Evolutionary conservation across 2,888 invertebrate species (phyloP).

Genomic region (Acleris laterana): DNA sequence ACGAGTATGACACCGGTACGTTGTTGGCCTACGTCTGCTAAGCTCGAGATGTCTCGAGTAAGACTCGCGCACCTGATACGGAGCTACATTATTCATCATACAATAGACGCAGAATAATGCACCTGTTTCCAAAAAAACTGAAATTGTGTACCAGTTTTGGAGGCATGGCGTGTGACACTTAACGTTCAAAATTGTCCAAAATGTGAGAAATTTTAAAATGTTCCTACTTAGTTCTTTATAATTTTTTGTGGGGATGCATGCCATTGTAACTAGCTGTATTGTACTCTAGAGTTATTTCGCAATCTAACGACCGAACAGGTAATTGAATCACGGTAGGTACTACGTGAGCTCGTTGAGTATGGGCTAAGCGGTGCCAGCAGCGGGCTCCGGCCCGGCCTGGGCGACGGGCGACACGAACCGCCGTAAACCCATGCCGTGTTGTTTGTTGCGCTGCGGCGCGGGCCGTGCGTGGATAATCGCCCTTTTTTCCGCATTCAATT

Average conservation of each 20-base stretch:
- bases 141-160: no score
- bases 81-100: no score
- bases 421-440: conserved; percentile 60
- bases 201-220: no score
- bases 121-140: no score
- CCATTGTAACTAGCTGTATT: not conserved
- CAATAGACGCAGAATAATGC: no score
- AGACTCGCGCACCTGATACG: no score
- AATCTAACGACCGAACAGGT: conserved; percentile 5
- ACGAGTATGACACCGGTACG: no score
- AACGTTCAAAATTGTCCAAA: no score
- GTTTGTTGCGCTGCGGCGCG: conserved; percentile 51
- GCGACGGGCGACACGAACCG: conserved; percentile 23
- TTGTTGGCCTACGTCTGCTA: no score
- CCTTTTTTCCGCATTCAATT: conserved; percentile 77
- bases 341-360: conserved; percentile 37
- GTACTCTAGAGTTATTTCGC: conserved; percentile 1
- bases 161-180: no score
- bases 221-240: no score
- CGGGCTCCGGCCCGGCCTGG: not conserved
- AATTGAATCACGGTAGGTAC: conserved; percentile 32
- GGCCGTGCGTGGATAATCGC: conserved; percentile 78
- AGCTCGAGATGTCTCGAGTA: no score
- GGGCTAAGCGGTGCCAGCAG: conserved; percentile 4
- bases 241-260: not conserved